phyloP scores from a whole-genome alignment of 2,113 vertebrate species.

The Sinocyclocheilus anshuiensis region DNA sequence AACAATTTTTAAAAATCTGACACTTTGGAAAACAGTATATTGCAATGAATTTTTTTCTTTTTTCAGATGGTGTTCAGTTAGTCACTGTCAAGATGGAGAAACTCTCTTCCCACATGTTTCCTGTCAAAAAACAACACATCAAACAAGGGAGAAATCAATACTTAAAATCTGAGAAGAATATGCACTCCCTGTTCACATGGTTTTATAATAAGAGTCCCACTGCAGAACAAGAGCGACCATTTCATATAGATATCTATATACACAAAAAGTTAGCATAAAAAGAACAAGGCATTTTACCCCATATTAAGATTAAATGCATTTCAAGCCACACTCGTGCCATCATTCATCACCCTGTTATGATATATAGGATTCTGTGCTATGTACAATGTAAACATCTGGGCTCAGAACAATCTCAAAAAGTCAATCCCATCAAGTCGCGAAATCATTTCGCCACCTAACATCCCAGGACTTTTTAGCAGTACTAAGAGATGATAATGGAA shows the following conservation, averaged over 20 bases:
- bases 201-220: constrained; percentile 65
- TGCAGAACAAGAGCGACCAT: constrained; percentile 71
- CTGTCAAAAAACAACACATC: constrained; percentile 76
- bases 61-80: constrained; percentile 29
- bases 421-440: constrained; percentile 28
- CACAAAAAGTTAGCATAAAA: constrained; percentile 68
- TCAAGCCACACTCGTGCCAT: constrained; percentile 74
- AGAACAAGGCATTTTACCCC: constrained; percentile 61
- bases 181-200: constrained; percentile 67
- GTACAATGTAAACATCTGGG: constrained; percentile 93
- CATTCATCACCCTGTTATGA: constrained; percentile 76
- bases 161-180: constrained; percentile 65
- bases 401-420: constrained; percentile 54
- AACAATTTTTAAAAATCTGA: constrained; percentile 58
- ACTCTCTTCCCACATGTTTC: constrained; percentile 70
- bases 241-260: constrained; percentile 66
- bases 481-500: background rate
- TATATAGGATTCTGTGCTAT: constrained; percentile 75
- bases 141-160: constrained; percentile 80
- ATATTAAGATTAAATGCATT: constrained; percentile 72
- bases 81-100: constrained; percentile 26
- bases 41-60: constrained; percentile 42
- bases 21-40: constrained; percentile 53
- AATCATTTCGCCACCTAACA: constrained; percentile 27
- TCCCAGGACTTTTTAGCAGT: constrained; percentile 20